Percentiles rank a stretch among this genome's conserved stretches.
Evolutionary conservation across 2,113 vertebrate species (phyloP).

Genomic region (Opisthocomus hoazin): DNA sequence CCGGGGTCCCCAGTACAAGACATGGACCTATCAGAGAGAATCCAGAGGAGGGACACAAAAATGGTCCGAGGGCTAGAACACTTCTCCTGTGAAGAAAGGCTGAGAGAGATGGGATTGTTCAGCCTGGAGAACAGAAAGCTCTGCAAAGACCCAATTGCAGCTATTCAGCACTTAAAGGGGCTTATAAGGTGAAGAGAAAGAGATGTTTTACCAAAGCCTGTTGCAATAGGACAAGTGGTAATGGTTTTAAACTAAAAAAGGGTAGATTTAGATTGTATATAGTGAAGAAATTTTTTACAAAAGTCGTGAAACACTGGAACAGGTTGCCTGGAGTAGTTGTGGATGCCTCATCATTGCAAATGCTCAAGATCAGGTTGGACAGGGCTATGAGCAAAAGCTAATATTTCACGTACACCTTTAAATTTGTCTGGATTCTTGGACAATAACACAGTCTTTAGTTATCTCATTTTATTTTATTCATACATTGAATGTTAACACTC

Average conservation of each 20-base stretch:
- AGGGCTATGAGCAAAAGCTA: not conserved
- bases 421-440: not conserved
- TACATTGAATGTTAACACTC: not conserved
- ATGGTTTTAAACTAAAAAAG: not conserved
- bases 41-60: not conserved
- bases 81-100: not conserved
- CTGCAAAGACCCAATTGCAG: not conserved
- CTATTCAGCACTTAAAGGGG: not conserved
- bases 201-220: not conserved
- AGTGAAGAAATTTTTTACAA: not conserved
- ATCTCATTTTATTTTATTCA: not conserved
- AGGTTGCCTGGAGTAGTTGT: not conserved
- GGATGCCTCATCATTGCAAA: not conserved
- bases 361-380: not conserved
- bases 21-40: not conserved
- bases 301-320: not conserved
- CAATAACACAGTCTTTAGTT: not conserved
- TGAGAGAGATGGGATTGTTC: not conserved
- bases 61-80: not conserved
- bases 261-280: not conserved
- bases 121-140: not conserved
- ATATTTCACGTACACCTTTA: not conserved
- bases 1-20: not conserved
- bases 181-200: not conserved
- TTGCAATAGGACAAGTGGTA: not conserved